Evolutionary conservation across 2,113 vertebrate genomes (phyloP), one percentile per base, ranked within the genome.

Genomic region (Hippopotamus amphibius): DNA sequence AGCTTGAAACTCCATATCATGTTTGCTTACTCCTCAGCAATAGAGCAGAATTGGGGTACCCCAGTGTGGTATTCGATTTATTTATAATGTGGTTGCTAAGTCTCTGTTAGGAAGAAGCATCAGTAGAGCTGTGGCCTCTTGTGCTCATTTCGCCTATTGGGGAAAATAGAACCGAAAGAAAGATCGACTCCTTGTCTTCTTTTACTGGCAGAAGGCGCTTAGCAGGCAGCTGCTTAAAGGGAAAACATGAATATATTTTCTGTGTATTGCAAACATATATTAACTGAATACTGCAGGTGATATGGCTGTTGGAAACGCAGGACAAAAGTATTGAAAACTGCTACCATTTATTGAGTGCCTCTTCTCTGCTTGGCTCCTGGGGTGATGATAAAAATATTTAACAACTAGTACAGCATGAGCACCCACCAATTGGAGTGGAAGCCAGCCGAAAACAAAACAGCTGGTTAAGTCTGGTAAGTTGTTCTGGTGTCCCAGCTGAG

Each of bases 251-350:
- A 46, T 33, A 6, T 33, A 46, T 76, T 90, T 95, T 96, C 65
- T 71, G 66, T 12, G 19, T 88, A 57, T 88, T 93, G 96, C 84
- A 92, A 87, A 90, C 92, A 55, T 61, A 61, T 66, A 28, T 46
- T 53, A 90, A 84, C 46, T 7, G 83, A 76, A 80, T 65, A 66
- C 65, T 90, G 88, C 19, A 17, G 74, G 80, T 80, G 74, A 48
- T 10, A 1, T 0, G 88, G 53, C 48, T 59, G 4, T 65, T 33
- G 69, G 72, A 43, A 89, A 30, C 1, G 4, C 48, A 53, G 79
- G 86, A 55, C 50, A 43, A 69, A 90, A 83, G 79, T 61, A 43
- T 14, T 63, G 43, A 48, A 66, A 48, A 66, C 46, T 24, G 37
- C 55, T 71, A 22, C 26, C 14, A 1, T 66, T 83, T 66, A 71